These are phyloP conservation scores for Drosophila longiperda DNA, from an alignment of 2,888 invertebrate species.

Conservation along the genomic window DNA sequence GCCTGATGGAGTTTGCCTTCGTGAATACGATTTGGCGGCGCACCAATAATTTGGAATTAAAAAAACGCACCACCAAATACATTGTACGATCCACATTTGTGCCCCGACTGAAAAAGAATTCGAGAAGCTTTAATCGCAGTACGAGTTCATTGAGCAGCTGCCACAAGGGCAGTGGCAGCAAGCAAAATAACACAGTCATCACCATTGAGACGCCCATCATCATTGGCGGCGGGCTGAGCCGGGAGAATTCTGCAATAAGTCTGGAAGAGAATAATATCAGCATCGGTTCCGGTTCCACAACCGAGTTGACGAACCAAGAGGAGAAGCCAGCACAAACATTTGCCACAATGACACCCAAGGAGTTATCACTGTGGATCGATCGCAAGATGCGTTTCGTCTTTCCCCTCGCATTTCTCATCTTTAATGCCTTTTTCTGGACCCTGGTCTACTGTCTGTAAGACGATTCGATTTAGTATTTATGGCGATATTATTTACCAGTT, in stretches of 20 bases:
- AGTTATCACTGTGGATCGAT: conserved; percentile 95
- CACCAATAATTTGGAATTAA: conserved; percentile 86
- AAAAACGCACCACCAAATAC: conserved; percentile 89
- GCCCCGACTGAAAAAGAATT: conserved; percentile 89
- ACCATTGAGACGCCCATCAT: conserved; percentile 87
- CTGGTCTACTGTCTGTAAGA: conserved; percentile 87
- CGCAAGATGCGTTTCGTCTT: conserved; percentile 90
- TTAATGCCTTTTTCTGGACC: conserved; percentile 92
- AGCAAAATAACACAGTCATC: conserved; percentile 61
- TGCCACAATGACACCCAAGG: conserved; percentile 94
- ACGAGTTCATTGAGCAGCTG: conserved; percentile 83
- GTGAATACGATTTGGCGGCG: conserved; percentile 95
- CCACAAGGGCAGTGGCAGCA: conserved; percentile 80
- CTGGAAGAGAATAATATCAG: conserved; percentile 52
- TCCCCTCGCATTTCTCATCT: conserved; percentile 91
- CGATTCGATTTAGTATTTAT: no score
- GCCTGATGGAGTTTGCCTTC: conserved; percentile 94
- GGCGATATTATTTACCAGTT: background rate
- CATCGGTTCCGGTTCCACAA: conserved; percentile 41
- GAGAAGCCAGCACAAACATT: conserved; percentile 68
- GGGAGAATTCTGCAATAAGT: conserved; percentile 54
- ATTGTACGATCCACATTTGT: conserved; percentile 93
- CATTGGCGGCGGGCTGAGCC: conserved; percentile 85
- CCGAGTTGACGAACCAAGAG: conserved; percentile 21
- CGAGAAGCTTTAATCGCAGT: conserved; percentile 86